Evolutionary conservation across 1,140 invertebrate species (phyloP), one percentile per base, ranked within the genome.

Genomic region (Drosophila simulans): DNA sequence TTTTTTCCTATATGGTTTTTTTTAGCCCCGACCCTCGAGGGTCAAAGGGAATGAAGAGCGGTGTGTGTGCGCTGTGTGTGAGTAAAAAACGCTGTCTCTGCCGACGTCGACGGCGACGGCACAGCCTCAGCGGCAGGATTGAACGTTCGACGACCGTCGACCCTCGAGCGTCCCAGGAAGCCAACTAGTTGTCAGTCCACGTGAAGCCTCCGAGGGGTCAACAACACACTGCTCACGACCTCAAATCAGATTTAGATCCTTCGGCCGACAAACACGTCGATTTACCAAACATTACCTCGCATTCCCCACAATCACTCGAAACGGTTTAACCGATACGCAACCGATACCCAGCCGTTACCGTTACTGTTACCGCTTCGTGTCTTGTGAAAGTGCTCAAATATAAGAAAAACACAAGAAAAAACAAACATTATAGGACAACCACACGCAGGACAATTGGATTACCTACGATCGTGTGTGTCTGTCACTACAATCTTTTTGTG

Each of bases 191-290:
- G 80, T 91, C 91, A 91, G 91, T 91, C 88, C 91, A 91, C 90
- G 84, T 86, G 81, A 86, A 91, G 84, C 85, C 91, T 89, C 84
- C 91, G 91, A 86, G 91, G 91, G 91, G 91, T 91, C 90, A 91
- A 91, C 90, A 91, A 90, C 84, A 89, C 73, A 89, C 84, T 35
- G 10, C 49, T 35, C 49, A 52, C 49, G 48, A 52, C 49, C 31
- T 35, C 25, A 34, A 10, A 13, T 22, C 43, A 46, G 48, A 51
- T 17, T 42, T 37, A 59, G 59, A 63, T 63, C 59, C 54, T 63
- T 31, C 17, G 59, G 59, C 59, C 58, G 37, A 48, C 10, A 17
- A 35, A 20, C 56, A 48, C 49, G 60, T 63, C 35, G 42, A 52
- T 51, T 51, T 51, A 52, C 15, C 4, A 51, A 20, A 11, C 8